Base-by-base conservation (phyloP, 1,140 invertebrate species). In the Physella acuta region DNA sequence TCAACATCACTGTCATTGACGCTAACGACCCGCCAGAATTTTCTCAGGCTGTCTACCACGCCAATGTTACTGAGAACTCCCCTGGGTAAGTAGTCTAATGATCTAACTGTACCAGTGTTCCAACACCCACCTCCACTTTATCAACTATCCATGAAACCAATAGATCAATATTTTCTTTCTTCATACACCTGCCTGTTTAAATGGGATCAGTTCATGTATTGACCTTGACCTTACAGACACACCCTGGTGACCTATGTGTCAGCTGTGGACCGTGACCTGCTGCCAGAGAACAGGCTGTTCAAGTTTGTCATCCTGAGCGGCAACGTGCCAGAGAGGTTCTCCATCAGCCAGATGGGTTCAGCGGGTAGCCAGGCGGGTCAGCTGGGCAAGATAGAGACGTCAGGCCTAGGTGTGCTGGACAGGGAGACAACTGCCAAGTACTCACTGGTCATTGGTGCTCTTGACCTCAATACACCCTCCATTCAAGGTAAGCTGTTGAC, bases 1-100 rank as follows among this genome's bases (percentile, higher is more conserved):
- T 98, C 0, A 93, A 94, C 33, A 92, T 98, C 67, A 92, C 91
- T 0, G 93, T 97, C 64, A 93, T 96, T 86, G 95, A 97, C 83
- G 94, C 94, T 3, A 97, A 97, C 79, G 94, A 97, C 87, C 94
- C 95, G 2, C 95, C 95, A 0, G 92, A 95, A 82, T 98, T 98
- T 81, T 81, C 91, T 14, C 88, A 92, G 74, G 87, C 87, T 31
- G 80, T 89, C 28, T 96, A 97, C 80, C 89, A 92, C 71, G 89
- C 90, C 0, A 88, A 86, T 36, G 87, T 97, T 24, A n/a, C n/a
- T 28, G 95, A 98, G 86, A 91, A 90, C 34, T 91, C 90, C 0
- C 71, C 80, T 0, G 36, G 55, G 66, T 68, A 37, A 68, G 16
- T 68, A n/a, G n/a, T n/a, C n/a, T n/a, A n/a, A n/a, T n/a, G n/a